Conservation (phyloP, 2,888 invertebrate genomes). For the Drosophila anceps region DNA sequence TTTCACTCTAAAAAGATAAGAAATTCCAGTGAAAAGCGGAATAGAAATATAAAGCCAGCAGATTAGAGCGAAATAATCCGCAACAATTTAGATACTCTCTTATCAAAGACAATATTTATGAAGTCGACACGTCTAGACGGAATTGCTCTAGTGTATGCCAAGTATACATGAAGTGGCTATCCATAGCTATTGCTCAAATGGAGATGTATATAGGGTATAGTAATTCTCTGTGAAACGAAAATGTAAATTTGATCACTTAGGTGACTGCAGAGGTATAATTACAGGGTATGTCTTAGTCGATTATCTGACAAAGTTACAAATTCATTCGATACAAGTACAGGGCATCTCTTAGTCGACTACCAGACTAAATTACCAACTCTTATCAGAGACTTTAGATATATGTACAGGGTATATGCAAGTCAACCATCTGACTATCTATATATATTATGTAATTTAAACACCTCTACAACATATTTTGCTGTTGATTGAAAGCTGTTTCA, state of each 20-base stretch:
- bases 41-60: neutral
- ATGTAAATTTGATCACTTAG: neutral
- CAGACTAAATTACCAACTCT: too few relatives aligned
- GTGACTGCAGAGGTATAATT: neutral
- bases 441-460: too few relatives aligned
- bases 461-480: too few relatives aligned
- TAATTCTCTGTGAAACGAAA: neutral
- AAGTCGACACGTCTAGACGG: neutral
- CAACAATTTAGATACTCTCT: neutral
- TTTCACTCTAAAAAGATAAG: neutral
- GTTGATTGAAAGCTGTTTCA: neutral
- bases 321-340: neutral
- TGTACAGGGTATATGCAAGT: too few relatives aligned
- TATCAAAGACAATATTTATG: conserved; percentile 21
- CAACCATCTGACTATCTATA: neutral
- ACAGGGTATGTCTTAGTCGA: neutral
- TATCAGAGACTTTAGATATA: too few relatives aligned
- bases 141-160: neutral
- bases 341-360: neutral
- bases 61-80: neutral
- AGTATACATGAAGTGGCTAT: neutral
- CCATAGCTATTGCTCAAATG: neutral
- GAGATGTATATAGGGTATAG: neutral
- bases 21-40: conserved; percentile 1
- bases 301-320: too few relatives aligned